Percentiles rank a stretch among this genome's conserved stretches.
Evolutionary conservation across 2,888 invertebrate genomes (phyloP).

Genomic region (Leucophenga maculata): DNA sequence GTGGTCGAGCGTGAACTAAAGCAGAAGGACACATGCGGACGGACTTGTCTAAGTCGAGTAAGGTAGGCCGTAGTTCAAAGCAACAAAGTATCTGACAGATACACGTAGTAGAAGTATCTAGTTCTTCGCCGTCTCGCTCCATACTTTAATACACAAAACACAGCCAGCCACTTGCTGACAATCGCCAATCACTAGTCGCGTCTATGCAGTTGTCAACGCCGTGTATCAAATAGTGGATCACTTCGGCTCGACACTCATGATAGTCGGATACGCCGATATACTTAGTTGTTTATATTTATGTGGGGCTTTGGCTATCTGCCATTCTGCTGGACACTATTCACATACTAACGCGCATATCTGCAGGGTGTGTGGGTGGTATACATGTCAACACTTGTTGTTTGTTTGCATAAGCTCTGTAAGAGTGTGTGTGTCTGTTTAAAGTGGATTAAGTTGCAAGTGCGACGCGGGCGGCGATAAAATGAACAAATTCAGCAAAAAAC

Average conservation of each 20-base stretch:
- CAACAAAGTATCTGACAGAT: neutral
- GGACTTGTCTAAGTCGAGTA: too few species aligned
- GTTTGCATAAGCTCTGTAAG: neutral
- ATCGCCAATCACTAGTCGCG: neutral
- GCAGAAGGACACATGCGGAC: neutral
- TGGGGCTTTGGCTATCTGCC: neutral
- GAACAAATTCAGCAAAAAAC: neutral
- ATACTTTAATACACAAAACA: neutral
- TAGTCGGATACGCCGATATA: neutral
- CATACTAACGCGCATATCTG: neutral
- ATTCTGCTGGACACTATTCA: neutral
- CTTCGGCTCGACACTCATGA: neutral
- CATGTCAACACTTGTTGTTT: neutral
- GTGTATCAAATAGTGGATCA: neutral
- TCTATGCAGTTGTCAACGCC: neutral
- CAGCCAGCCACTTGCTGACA: neutral
- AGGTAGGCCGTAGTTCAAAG: too few species aligned
- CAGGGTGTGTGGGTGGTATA: conserved; percentile 8
- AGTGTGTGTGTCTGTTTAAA: conserved; percentile 1
- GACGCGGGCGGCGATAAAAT: conserved; percentile 30
- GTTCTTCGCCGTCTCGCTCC: neutral
- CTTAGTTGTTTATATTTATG: neutral
- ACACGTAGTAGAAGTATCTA: neutral
- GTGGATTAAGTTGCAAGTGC: conserved; percentile 38
- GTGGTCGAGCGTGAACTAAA: neutral